Conservation (phyloP, 2,888 invertebrate genomes). For the Drosophila niveifrons region DNA sequence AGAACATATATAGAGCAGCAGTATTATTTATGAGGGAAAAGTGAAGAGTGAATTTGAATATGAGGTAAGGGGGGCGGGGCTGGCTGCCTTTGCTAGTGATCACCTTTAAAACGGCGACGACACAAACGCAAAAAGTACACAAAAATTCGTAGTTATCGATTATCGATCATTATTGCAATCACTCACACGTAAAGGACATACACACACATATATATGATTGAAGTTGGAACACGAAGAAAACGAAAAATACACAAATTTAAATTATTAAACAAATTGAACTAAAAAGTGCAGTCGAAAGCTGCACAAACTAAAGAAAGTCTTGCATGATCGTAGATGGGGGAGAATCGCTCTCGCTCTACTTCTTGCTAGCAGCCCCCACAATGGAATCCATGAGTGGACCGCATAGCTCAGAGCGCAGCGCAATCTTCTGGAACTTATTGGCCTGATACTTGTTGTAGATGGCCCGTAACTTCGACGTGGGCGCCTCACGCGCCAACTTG, state of each 20-base stretch:
- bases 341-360: slow-evolving; percentile 31
- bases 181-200: slow-evolving; percentile 8
- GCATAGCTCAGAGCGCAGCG: slow-evolving; percentile 88
- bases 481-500: slow-evolving; percentile 89
- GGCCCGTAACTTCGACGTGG: slow-evolving; percentile 89
- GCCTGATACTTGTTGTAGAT: slow-evolving; percentile 89
- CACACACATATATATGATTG: neutral
- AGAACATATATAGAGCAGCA: slow-evolving; percentile 36
- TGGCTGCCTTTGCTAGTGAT: slow-evolving; percentile 38
- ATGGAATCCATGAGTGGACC: slow-evolving; percentile 81
- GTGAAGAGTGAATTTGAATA: neutral
- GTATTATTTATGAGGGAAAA: slow-evolving; percentile 12
- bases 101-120: slow-evolving; percentile 27
- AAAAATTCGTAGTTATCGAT: slow-evolving; percentile 7
- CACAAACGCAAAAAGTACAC: slow-evolving; percentile 18
- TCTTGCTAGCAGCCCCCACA: slow-evolving; percentile 54
- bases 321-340: neutral
- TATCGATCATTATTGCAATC: slow-evolving; percentile 51
- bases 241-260: slow-evolving; percentile 68
- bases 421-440: slow-evolving; percentile 88
- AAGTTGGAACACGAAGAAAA: slow-evolving; percentile 52
- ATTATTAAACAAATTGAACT: slow-evolving; percentile 75
- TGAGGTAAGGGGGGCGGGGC: neutral
- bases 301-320: slow-evolving; percentile 16
- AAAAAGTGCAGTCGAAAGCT: slow-evolving; percentile 48